phyloP scores from a whole-genome alignment of 2,113 vertebrate genomes.

The Kobus ellipsiprymnus region DNA sequence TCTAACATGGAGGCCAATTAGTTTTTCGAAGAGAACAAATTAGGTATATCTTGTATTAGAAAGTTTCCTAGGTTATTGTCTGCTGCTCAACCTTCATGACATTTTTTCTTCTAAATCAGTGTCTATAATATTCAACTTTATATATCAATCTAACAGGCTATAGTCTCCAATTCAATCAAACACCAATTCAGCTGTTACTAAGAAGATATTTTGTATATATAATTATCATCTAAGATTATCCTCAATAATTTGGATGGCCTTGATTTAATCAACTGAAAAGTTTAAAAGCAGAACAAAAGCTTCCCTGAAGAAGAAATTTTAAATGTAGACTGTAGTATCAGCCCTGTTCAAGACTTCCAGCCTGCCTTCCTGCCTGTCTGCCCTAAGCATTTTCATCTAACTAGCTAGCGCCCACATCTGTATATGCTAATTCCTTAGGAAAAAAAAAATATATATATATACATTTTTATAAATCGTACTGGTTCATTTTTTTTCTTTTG shows the following conservation, averaged over 20 bases:
- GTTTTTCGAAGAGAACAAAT: not conserved
- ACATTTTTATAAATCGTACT: not conserved
- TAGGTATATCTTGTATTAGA: not conserved
- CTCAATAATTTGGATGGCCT: not conserved
- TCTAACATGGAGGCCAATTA: not conserved
- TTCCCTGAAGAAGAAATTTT: not conserved
- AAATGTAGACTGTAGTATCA: not conserved
- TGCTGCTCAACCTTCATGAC: not conserved
- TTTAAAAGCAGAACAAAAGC: not conserved
- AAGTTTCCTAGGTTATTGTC: not conserved
- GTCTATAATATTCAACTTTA: not conserved
- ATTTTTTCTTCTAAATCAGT: not conserved
- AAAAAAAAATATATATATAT: not conserved
- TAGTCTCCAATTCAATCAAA: not conserved
- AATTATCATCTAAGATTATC: not conserved
- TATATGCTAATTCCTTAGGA: not conserved
- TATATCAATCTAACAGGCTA: not conserved
- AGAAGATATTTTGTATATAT: not conserved
- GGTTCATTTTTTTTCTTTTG: not conserved
- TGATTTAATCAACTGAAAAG: not conserved
- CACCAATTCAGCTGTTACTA: not conserved
- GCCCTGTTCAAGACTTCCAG: not conserved
- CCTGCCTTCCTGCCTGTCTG: not conserved
- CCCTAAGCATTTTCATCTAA: not conserved
- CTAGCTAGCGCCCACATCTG: rapidly evolving